Evolutionary conservation across 2,888 invertebrate species (phyloP), one percentile per base, ranked within the genome.

Genomic region (Megamerina dolium): DNA sequence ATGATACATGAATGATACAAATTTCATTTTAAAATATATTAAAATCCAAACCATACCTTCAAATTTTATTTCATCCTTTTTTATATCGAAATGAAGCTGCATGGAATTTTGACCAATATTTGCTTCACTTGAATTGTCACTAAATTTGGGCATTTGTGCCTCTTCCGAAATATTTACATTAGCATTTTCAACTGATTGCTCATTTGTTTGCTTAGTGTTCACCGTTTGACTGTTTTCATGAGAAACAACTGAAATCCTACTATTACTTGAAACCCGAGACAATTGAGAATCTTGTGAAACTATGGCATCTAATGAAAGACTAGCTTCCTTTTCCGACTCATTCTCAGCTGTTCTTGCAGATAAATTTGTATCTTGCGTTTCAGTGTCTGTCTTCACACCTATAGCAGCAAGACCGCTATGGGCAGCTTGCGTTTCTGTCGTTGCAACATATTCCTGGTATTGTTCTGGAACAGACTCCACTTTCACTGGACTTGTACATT

Each of bases 251-350:
- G 78, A 79, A 20, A 78, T 58, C 16, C 73, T 72, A 43, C 78
- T 79, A 45, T 79, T 77, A 4, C 78, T 80, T 18, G 80, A 81
- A 14, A 80, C 78, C 61, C 78, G 78, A 1, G 80, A 80, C 1
- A 79, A 61, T 37, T 79, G 77, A 0, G 80, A 79, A 48, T 83
- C 79, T 48, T 82, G 81, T 56, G 61, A 59, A 52, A 17, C 66
- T 67, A 48, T 62, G 61, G 55, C 70, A 58, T 63, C 64, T 17
- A 46, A 38, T 2, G 48, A 46, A 43, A 41, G 57, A 44, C 42
- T 58, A 1, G 39, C 50, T 13, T 57, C 43, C 27, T 60, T 58
- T 6, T 45, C 46, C 1, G 32, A 5, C 17, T 41, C 33, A 2
- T 35, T 3, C 9, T 36, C 31, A n/a, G 34, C 20, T 17, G 37